Percentiles rank a stretch among this genome's conserved stretches.
Evolutionary conservation across 1,140 invertebrate species (phyloP).

Genomic region (Lethocerus indicus): DNA sequence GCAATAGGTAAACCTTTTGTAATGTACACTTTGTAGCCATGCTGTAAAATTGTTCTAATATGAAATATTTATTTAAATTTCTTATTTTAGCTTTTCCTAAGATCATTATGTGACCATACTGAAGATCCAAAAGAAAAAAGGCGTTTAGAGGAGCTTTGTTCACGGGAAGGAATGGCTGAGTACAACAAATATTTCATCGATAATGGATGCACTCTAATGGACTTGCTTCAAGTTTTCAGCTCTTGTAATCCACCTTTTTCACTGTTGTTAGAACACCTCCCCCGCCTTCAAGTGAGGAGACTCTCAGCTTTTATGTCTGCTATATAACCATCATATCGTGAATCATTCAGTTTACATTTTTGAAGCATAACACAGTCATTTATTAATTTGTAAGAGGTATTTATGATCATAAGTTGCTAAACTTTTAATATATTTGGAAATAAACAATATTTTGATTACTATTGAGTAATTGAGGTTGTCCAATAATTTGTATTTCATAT

Average conservation of each 20-base stretch:
- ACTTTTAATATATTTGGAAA: too few relatives aligned
- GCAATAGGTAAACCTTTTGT: too few relatives aligned
- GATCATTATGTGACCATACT: constrained; percentile 39
- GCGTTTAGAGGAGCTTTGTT: constrained; percentile 41
- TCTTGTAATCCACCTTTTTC: constrained; percentile 44
- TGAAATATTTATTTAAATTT: not conserved
- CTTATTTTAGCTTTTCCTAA: constrained; percentile 37
- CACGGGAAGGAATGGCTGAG: constrained; percentile 40
- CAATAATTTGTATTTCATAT: too few relatives aligned
- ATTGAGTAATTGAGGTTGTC: too few relatives aligned
- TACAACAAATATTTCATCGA: constrained; percentile 40
- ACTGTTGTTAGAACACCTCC: constrained; percentile 50
- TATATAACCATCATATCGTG: too few relatives aligned
- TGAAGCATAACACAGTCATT: too few relatives aligned
- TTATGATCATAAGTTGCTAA: too few relatives aligned
- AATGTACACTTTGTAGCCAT: too few relatives aligned
- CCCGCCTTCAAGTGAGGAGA: constrained; percentile 32
- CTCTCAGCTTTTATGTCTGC: not conserved
- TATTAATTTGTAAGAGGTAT: too few relatives aligned
- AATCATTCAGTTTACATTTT: too few relatives aligned
- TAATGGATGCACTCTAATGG: constrained; percentile 36
- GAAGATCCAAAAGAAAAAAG: constrained; percentile 38
- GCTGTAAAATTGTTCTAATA: too few relatives aligned
- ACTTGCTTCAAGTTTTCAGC: constrained; percentile 43
- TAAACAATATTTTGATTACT: too few relatives aligned